A percentile compares a stretch with the other conserved stretches of the same genome.
phyloP scores from a whole-genome alignment of 2,888 invertebrate species.

The Alentia gelatinosa region DNA sequence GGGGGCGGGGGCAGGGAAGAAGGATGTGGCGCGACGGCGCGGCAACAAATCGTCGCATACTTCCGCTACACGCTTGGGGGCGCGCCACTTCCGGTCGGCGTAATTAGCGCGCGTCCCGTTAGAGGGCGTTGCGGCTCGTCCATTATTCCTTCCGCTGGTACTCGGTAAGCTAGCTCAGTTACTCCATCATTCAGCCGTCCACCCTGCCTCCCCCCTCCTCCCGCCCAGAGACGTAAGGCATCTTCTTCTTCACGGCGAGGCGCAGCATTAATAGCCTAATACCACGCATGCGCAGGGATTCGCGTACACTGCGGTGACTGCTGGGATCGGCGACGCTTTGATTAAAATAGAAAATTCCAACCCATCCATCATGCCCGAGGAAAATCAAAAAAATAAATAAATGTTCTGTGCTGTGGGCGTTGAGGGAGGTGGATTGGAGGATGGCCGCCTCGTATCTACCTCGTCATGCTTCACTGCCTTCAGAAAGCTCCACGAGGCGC shows the following conservation, averaged over 20 bases:
- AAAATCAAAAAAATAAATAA: neutral
- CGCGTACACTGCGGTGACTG: neutral
- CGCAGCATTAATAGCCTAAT: neutral
- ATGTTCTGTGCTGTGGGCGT: neutral
- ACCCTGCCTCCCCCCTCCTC: neutral
- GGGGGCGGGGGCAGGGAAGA: neutral
- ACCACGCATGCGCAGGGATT: neutral
- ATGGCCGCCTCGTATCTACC: neutral
- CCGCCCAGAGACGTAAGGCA: neutral
- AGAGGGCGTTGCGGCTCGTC: neutral
- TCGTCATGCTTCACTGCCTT: neutral
- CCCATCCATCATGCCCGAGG: neutral
- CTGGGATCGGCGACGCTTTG: too few relatives aligned
- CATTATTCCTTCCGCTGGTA: neutral
- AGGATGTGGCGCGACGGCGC: neutral
- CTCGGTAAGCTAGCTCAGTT: neutral
- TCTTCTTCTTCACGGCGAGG: neutral
- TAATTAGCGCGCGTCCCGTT: neutral
- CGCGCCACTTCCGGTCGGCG: neutral
- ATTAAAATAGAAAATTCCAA: conserved; percentile 2
- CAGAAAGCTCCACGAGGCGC: neutral
- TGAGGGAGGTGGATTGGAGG: neutral
- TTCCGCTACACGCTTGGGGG: neutral
- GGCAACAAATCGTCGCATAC: neutral
- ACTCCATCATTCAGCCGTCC: neutral